phyloP scores from a whole-genome alignment of 92 coral and sea anemone species.

The Galaxea fascicularis region DNA sequence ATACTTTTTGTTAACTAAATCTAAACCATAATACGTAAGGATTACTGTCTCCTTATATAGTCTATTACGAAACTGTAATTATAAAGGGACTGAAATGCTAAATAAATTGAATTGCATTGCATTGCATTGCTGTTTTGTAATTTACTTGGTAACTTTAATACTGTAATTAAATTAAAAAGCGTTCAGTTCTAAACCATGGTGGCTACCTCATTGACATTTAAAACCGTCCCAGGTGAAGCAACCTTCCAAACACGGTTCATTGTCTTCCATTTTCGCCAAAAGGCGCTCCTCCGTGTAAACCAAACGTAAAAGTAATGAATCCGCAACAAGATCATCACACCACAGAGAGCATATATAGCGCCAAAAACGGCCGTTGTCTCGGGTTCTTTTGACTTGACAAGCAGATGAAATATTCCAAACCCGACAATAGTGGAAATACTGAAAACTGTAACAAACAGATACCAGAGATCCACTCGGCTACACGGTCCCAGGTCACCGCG shows the following conservation, averaged over 20 bases:
- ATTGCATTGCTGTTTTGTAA: no score
- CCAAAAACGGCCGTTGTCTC: constrained; percentile 82
- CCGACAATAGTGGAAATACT: constrained; percentile 86
- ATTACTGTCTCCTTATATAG: no score
- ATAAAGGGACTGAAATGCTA: no score
- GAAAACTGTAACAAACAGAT: constrained; percentile 80
- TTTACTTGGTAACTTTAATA: no score
- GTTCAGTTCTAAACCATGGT: constrained; percentile 10
- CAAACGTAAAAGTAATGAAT: constrained; percentile 89
- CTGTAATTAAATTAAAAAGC: background rate
- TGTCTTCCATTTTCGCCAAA: constrained; percentile 91
- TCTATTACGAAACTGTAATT: no score
- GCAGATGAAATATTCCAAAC: constrained; percentile 84
- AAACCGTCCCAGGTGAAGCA: constrained; percentile 35
- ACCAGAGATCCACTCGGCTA: constrained; percentile 92
- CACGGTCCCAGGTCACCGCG: constrained; percentile 89
- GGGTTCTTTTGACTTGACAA: constrained; percentile 79
- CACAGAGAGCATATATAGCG: constrained; percentile 94
- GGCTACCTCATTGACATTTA: constrained; percentile 30
- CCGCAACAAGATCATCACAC: constrained; percentile 83
- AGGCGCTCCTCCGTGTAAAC: constrained; percentile 85
- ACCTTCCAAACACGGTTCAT: constrained; percentile 89
- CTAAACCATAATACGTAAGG: no score
- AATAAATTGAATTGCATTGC: no score
- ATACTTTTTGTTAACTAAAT: no score